Evolutionary conservation across 2,797 vertebrate species (phyloP), one percentile per base, ranked within the genome.

Genomic region (Galagoides demidoff): DNA sequence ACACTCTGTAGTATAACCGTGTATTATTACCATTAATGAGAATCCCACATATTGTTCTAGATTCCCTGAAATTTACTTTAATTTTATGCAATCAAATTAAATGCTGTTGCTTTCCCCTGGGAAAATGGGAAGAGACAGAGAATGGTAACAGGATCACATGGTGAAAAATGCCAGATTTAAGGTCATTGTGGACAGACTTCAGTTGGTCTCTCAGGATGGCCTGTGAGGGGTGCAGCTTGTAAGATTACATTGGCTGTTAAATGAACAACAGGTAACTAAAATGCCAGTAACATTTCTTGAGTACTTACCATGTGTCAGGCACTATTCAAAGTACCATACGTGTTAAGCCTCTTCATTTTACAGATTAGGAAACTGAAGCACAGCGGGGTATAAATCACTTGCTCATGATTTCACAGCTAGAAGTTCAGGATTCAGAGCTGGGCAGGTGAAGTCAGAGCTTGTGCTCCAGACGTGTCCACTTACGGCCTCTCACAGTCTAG

Each of bases 61-160:
- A 55, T 61, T 52, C 37, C 4, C 27, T 39, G 25, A 71, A 45
- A 66, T 59, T 92, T 52, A 59, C 45, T 27, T 71, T 8, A 78
- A 3, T 45, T 66, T 88, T 66, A 74, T 89, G 1, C 57, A 76
- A 29, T 95, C 66, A 85, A 68, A 39, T 95, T 76, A 61, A 90
- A 68, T 61, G 14, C 12, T 43, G 20, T 89, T 52, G 11, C 10
- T 27, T 1, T 86, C 14, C 74, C 89, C 23, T 2, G 14, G 29
- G 63, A 31, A 64, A 31, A 31, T 0, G 6, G 29, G 29, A 16
- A 31, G 63, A 31, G 63, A 64, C 10, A 59, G 20, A 66, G 55
- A 55, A 68, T 31, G 81, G 68, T 85, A 39, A 94, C 85, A 57
- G 88, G 37, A 43, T 11, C 49, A n/a, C 9, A 10, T 25, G 45